Evolutionary conservation across 2,797 vertebrate genomes (phyloP).

Genomic region (Halcyon chelicuti): DNA sequence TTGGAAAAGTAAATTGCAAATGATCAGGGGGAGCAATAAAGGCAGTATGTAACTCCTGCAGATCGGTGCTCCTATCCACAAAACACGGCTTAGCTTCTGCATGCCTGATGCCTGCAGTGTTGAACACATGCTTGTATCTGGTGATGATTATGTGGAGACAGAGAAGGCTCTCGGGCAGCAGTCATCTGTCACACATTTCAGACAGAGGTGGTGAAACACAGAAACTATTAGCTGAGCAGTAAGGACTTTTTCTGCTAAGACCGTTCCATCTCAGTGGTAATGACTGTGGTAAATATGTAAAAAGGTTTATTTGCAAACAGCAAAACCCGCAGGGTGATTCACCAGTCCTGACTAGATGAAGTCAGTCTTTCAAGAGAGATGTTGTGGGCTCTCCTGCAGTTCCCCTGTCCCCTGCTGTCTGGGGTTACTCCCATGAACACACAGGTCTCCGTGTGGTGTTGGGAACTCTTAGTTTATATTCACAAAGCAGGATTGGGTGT

Average conservation of each 20-base stretch:
- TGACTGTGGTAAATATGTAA: background rate
- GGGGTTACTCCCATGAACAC: background rate
- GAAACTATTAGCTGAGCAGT: background rate
- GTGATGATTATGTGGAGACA: background rate
- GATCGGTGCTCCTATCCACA: background rate
- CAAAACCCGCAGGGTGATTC: background rate
- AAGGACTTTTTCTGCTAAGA: background rate
- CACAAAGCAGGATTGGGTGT: background rate
- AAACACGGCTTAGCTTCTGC: background rate
- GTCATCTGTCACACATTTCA: background rate
- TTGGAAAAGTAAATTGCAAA: background rate
- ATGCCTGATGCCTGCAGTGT: background rate
- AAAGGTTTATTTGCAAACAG: background rate
- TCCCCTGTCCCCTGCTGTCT: accelerated
- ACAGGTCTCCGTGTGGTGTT: background rate
- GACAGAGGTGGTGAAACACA: background rate
- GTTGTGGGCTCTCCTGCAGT: background rate
- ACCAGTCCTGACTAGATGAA: background rate
- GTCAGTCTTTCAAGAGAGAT: background rate
- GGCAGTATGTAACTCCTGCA: background rate
- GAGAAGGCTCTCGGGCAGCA: background rate
- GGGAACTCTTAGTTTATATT: background rate
- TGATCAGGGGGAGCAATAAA: background rate
- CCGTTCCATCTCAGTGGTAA: background rate
- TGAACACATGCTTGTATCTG: background rate